Conservation (phyloP, 2,797 vertebrate species). For the Garrulus glandarius region DNA sequence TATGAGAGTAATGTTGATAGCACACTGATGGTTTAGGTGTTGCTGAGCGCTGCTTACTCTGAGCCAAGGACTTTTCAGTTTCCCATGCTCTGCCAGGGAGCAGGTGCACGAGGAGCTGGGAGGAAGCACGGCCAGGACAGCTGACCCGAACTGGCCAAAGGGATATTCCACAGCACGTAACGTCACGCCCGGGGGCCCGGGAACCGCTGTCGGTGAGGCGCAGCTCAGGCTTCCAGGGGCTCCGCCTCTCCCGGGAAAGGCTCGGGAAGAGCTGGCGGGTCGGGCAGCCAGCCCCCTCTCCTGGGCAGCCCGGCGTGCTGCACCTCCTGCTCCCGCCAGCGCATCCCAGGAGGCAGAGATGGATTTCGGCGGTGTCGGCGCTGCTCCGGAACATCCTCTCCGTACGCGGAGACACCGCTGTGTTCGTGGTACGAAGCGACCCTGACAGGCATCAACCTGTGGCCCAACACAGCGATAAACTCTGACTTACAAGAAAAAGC, state of each 20-base stretch:
- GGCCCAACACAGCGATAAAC: neutral
- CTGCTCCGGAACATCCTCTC: fast-evolving
- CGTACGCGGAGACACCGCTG: fast-evolving
- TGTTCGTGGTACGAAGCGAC: neutral
- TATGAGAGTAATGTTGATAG: no score
- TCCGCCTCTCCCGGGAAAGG: neutral
- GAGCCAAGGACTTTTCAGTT: neutral
- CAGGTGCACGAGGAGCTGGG: neutral
- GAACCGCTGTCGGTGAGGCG: neutral
- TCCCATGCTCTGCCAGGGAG: neutral
- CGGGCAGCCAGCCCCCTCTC: neutral
- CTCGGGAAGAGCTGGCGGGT: neutral
- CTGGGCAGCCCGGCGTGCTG: neutral
- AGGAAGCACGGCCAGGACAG: neutral
- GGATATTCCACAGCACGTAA: fast-evolving
- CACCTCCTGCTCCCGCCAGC: neutral
- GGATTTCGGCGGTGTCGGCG: fast-evolving
- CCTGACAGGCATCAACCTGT: neutral
- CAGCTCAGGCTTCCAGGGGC: neutral
- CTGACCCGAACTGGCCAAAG: neutral
- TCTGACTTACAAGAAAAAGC: neutral
- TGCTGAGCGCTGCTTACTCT: neutral
- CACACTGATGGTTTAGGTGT: neutral
- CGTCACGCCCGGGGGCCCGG: no score
- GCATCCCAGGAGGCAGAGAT: fast-evolving